Percentiles rank a stretch among this genome's conserved stretches.
Conservation (phyloP, 2,888 invertebrate species). For the Dascillus cervinus region DNA sequence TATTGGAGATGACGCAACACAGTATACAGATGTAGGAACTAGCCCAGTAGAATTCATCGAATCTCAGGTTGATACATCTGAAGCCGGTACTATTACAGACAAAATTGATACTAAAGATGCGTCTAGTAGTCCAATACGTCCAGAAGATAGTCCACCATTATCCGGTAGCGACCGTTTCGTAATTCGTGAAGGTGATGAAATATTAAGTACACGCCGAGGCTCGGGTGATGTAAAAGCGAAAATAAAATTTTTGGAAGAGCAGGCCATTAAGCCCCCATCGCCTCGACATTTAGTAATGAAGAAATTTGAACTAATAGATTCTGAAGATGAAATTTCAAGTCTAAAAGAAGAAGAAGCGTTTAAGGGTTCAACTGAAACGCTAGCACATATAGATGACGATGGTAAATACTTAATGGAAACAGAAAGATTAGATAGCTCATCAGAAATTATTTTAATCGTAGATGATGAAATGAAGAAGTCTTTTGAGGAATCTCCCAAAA, state of each 20-base stretch:
- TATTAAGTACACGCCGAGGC: constrained; percentile 30
- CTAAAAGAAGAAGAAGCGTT: constrained; percentile 39
- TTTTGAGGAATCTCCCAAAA: constrained; percentile 16
- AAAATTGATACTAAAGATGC: constrained; percentile 47
- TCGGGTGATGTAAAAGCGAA: constrained; percentile 51
- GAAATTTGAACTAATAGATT: constrained; percentile 35
- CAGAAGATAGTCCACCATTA: constrained; percentile 32
- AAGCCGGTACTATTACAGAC: constrained; percentile 47
- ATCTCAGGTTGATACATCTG: constrained; percentile 45
- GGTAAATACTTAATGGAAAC: constrained; percentile 22
- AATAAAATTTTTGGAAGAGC: constrained; percentile 48
- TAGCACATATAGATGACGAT: constrained; percentile 39
- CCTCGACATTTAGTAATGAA: constrained; percentile 31
- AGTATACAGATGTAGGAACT: constrained; percentile 44
- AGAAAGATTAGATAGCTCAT: constrained; percentile 22
- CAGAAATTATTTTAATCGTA: constrained; percentile 12
- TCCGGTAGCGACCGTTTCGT: too few species aligned
- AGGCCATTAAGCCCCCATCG: constrained; percentile 34
- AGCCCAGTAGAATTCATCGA: constrained; percentile 47
- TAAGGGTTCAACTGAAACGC: constrained; percentile 37
- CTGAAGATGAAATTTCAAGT: constrained; percentile 41
- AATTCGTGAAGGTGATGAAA: too few species aligned
- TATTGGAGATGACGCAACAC: constrained; percentile 37
- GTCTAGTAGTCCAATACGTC: constrained; percentile 46
- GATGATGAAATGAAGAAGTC: constrained; percentile 16